A percentile compares a stretch with the other conserved stretches of the same genome.
Evolutionary conservation across 2,113 vertebrate species (phyloP).

Genomic region (Gadus macrocephalus): DNA sequence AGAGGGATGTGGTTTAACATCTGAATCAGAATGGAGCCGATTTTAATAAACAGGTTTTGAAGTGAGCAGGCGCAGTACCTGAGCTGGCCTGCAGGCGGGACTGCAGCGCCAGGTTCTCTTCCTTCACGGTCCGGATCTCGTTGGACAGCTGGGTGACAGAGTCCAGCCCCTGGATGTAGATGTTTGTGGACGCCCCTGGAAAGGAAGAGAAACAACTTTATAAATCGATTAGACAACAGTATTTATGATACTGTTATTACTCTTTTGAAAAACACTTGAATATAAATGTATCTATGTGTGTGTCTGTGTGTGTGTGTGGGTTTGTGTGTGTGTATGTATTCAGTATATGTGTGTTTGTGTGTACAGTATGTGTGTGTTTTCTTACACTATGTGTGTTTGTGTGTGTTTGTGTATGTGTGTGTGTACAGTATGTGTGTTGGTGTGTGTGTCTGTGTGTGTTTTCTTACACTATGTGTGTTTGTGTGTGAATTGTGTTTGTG

Average conservation of each 20-base stretch:
- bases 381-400: background rate
- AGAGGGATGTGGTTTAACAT: background rate
- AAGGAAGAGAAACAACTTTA: background rate
- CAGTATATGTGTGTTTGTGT: no score
- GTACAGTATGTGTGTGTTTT: no score
- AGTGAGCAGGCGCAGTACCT: conserved; percentile 60
- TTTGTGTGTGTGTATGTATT: no score
- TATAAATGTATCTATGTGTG: no score
- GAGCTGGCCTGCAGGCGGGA: conserved; percentile 76
- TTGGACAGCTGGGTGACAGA: conserved; percentile 74
- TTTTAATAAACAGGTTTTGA: background rate
- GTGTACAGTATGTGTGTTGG: background rate
- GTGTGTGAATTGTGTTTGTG: conserved; percentile 9
- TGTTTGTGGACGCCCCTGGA: conserved; percentile 73
- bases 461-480: background rate
- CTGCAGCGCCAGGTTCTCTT: conserved; percentile 73
- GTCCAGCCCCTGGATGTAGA: conserved; percentile 76
- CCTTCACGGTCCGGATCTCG: conserved; percentile 77
- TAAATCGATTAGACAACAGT: no score
- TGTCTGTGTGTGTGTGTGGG: no score
- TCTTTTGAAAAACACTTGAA: no score
- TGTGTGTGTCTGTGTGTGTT: no score
- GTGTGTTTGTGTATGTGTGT: conserved; percentile 1
- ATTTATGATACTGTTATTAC: no score
- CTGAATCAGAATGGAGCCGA: background rate